phyloP scores from a whole-genome alignment of 2,113 vertebrate genomes.

The Atrichornis clamosus region DNA sequence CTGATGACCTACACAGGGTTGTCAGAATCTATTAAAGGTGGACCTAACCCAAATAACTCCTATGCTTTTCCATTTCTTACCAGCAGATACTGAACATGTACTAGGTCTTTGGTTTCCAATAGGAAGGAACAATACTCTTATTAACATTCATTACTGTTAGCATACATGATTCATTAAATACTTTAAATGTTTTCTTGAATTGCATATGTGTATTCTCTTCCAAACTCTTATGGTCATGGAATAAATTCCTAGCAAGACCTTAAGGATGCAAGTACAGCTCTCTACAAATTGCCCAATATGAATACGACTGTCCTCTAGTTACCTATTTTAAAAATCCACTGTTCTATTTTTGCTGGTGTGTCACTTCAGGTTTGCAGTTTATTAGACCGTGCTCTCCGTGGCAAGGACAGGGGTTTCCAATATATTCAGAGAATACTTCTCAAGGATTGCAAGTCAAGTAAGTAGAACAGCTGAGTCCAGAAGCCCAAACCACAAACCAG shows the following conservation, averaged over 20 bases:
- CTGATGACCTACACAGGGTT: neutral
- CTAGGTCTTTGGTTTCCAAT: neutral
- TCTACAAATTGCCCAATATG: neutral
- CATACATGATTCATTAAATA: neutral
- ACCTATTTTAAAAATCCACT: neutral
- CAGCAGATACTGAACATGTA: neutral
- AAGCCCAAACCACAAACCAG: neutral
- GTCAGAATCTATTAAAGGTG: neutral
- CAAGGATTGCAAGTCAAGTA: neutral
- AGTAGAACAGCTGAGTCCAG: neutral
- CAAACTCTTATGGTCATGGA: neutral
- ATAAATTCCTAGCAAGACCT: neutral
- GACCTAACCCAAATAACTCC: neutral
- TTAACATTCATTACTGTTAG: neutral
- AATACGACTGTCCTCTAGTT: neutral
- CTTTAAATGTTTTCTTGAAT: neutral
- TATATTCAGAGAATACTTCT: neutral
- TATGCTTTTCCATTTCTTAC: neutral
- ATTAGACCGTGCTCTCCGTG: neutral
- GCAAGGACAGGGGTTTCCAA: neutral
- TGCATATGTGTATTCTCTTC: neutral
- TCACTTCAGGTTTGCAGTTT: neutral
- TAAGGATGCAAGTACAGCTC: neutral
- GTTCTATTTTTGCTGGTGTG: neutral
- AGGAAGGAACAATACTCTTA: neutral